Conservation (phyloP, 2,113 vertebrate species). For the Syrrhaptes paradoxus region DNA sequence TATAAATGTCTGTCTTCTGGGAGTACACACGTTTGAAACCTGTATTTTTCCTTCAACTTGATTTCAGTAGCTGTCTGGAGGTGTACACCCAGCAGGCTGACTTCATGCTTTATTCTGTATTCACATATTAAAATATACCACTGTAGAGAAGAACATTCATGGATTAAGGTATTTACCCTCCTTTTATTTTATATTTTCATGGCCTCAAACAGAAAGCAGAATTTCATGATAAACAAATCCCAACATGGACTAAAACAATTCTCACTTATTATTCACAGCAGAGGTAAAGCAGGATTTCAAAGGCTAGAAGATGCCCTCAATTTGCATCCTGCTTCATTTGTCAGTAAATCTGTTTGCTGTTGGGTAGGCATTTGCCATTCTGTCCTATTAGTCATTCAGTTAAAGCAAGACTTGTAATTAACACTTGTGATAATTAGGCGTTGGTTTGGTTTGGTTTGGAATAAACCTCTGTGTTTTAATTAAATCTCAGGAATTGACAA, state of each 20-base stretch:
- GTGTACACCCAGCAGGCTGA: background rate
- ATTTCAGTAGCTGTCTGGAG: slow-evolving; percentile 1
- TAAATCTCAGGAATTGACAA: slow-evolving; percentile 68
- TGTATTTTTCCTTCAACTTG: slow-evolving; percentile 7
- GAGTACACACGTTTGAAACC: background rate
- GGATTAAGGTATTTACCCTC: background rate
- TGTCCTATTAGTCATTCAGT: slow-evolving; percentile 70
- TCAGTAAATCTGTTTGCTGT: slow-evolving; percentile 69
- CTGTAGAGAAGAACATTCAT: background rate
- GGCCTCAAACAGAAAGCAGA: background rate
- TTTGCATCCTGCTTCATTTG: slow-evolving; percentile 70
- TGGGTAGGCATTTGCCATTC: slow-evolving; percentile 63
- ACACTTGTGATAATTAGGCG: slow-evolving; percentile 67
- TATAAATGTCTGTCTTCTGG: background rate
- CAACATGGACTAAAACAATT: slow-evolving; percentile 29
- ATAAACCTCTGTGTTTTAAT: slow-evolving; percentile 73
- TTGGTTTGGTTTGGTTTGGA: slow-evolving; percentile 64
- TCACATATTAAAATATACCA: background rate
- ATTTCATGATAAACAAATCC: slow-evolving; percentile 51
- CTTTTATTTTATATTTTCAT: slow-evolving; percentile 1
- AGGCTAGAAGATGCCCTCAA: slow-evolving; percentile 63
- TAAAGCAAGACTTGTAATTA: slow-evolving; percentile 72
- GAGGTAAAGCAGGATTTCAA: slow-evolving; percentile 63
- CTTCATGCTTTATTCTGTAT: background rate
- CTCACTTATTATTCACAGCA: slow-evolving; percentile 69